A percentile compares a stretch with the other conserved stretches of the same genome.
Evolutionary conservation across 2,797 vertebrate species (phyloP).

Genomic region (Sciaenops ocellatus): DNA sequence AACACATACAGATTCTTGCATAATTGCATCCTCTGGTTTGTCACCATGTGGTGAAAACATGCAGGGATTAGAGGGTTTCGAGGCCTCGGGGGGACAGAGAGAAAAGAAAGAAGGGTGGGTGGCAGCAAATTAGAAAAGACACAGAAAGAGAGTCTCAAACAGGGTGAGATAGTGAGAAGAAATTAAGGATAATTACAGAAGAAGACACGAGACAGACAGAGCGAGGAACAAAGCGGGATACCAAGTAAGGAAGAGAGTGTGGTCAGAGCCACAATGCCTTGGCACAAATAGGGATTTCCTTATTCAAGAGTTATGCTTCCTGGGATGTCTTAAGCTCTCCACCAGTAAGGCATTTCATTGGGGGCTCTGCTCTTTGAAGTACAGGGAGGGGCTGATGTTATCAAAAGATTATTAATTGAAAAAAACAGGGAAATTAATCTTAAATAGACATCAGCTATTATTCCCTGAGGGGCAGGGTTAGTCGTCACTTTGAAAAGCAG

Average conservation of each 20-base stretch:
- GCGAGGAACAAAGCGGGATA: constrained; percentile 20
- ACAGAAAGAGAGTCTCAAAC: constrained; percentile 2
- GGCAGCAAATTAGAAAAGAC: constrained; percentile 11
- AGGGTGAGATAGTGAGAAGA: constrained; percentile 12
- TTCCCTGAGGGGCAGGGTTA: constrained; percentile 14
- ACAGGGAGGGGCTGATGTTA: constrained; percentile 33
- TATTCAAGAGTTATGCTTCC: constrained; percentile 58
- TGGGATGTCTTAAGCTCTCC: constrained; percentile 54
- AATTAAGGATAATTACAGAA: constrained; percentile 47
- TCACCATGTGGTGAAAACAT: constrained; percentile 66
- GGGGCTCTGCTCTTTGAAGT: constrained; percentile 40
- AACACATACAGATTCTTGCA: constrained; percentile 55
- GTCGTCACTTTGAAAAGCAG: constrained; percentile 31
- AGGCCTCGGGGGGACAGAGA: constrained; percentile 30
- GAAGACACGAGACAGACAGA: constrained; percentile 33
- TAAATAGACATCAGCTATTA: constrained; percentile 33
- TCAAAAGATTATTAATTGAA: constrained; percentile 37
- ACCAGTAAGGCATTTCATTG: constrained; percentile 51
- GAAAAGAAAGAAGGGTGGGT: constrained; percentile 4
- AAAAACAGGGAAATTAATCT: constrained; percentile 43
- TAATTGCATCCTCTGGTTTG: constrained; percentile 65
- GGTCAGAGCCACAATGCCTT: constrained; percentile 66
- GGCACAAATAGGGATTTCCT: constrained; percentile 53
- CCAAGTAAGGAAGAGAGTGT: constrained; percentile 34
- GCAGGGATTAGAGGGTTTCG: constrained; percentile 52